Conservation (phyloP, 2,888 invertebrate genomes). For the Odontomyia ornata region DNA sequence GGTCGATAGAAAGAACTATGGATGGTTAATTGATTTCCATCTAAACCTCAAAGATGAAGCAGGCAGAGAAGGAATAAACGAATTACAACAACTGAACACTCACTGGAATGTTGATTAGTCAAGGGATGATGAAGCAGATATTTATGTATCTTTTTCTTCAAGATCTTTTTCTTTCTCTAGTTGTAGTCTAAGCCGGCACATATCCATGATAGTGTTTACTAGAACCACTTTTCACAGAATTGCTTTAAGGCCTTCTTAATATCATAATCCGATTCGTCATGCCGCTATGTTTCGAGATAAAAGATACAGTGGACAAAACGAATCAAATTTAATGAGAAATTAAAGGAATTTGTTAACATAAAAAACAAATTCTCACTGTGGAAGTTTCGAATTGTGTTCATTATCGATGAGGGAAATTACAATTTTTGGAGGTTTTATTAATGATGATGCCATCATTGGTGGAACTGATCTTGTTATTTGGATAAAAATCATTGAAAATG, state of each 20-base stretch:
- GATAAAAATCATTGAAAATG: no score
- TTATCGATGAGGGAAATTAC: constrained; percentile 15
- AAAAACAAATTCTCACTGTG: background rate
- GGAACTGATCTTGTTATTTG: no score
- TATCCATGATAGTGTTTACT: background rate
- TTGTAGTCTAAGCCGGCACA: background rate
- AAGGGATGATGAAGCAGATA: background rate
- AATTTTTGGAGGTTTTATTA: constrained; percentile 2
- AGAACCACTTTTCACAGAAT: background rate
- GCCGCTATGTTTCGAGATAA: background rate
- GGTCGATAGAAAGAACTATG: background rate
- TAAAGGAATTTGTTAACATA: constrained; percentile 25
- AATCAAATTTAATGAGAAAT: constrained; percentile 37
- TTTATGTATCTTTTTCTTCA: background rate
- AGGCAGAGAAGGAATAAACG: background rate
- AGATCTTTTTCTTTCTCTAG: background rate
- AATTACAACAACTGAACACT: background rate
- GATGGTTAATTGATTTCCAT: constrained; percentile 21
- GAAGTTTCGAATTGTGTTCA: background rate
- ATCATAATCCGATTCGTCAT: background rate
- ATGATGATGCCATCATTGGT: constrained; percentile 8
- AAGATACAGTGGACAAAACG: constrained; percentile 21
- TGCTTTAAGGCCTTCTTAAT: background rate
- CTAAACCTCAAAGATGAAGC: background rate
- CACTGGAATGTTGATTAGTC: constrained; percentile 34